Base-by-base conservation (phyloP, 2,888 invertebrate genomes). In the Aricia artaxerxes region DNA sequence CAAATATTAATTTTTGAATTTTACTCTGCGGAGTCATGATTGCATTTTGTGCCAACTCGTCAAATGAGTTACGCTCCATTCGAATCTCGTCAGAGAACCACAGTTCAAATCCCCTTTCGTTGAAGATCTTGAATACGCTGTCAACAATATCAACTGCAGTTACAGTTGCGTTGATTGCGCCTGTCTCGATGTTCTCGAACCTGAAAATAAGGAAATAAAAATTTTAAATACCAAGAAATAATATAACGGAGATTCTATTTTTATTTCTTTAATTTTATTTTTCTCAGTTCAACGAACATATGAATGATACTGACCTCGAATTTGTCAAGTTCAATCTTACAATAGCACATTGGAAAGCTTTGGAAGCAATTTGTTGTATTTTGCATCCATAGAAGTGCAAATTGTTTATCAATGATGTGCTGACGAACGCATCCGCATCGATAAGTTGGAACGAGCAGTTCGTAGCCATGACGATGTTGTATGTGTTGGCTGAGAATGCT, bases 401-500 rank as follows among this genome's bases (percentile, higher is more conserved):
- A 83, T 95, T 95, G 79, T 95, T 91, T 82, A 97, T 95, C 31
- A 96, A 91, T 0, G 96, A 96, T 80, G 95, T 91, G 73, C 95
- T 95, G 40, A 95, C 95, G 86, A 97, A 96, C 0, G 97, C 96
- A 76, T 95, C 95, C n/a, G 93, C 90, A 86, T 96, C 95, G 73
- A 97, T 95, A 53, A 92, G 89, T 78, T 94, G 89, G 80, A 97
- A 94, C 11, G 95, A 94, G 73, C 96, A 95, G 87, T 96, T 96
- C 81, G 95, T 93, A 31, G 97, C 95, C 83, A 91, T 91, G 9
- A 97, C 95, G 77, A 95, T 92, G 82, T 95, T 95, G 84, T 97
- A 96, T 72, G 95, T 95, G 84, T 95, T 95, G 1, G 97, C 96
- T 78, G 95, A 95, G 85, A 97, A 97, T 0, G 97, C 97, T 77